A percentile compares a stretch with the other conserved stretches of the same genome.
Evolutionary conservation across 2,113 vertebrate genomes (phyloP).

Genomic region (Hassar affinis): DNA sequence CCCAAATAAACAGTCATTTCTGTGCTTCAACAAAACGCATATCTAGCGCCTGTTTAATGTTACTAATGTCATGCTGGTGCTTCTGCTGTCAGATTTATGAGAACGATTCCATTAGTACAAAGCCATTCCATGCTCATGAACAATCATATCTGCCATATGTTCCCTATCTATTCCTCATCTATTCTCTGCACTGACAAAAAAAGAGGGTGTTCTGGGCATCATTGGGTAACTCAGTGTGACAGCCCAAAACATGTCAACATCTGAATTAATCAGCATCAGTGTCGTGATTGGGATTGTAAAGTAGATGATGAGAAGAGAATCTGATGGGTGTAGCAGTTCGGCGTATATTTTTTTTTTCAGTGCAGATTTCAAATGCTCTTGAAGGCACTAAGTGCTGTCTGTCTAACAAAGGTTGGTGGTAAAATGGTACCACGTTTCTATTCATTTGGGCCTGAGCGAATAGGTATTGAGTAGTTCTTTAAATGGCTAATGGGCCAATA

Average conservation of each 20-base stretch:
- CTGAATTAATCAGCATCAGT: constrained; percentile 65
- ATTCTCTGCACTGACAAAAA: constrained; percentile 52
- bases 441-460: constrained; percentile 2
- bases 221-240: constrained; percentile 50
- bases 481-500: constrained; percentile 12
- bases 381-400: constrained; percentile 25
- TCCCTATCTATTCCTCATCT: constrained; percentile 56
- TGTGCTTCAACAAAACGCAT: not conserved
- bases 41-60: constrained; percentile 18
- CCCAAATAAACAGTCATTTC: not conserved
- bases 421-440: constrained; percentile 4
- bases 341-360: constrained; percentile 8
- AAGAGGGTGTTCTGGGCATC: constrained; percentile 55
- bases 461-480: not conserved
- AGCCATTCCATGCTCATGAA: constrained; percentile 56
- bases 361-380: constrained; percentile 25
- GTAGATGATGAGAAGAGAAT: constrained; percentile 22
- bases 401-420: constrained; percentile 4
- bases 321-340: constrained; percentile 8
- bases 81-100: constrained; percentile 51
- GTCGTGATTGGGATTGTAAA: constrained; percentile 52
- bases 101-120: constrained; percentile 63
- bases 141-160: constrained; percentile 66
- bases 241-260: constrained; percentile 63
- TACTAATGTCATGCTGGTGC: constrained; percentile 2